A percentile compares a stretch with the other conserved stretches of the same genome.
phyloP scores from a whole-genome alignment of 1,140 invertebrate genomes.

The Monochamus saltuarius region DNA sequence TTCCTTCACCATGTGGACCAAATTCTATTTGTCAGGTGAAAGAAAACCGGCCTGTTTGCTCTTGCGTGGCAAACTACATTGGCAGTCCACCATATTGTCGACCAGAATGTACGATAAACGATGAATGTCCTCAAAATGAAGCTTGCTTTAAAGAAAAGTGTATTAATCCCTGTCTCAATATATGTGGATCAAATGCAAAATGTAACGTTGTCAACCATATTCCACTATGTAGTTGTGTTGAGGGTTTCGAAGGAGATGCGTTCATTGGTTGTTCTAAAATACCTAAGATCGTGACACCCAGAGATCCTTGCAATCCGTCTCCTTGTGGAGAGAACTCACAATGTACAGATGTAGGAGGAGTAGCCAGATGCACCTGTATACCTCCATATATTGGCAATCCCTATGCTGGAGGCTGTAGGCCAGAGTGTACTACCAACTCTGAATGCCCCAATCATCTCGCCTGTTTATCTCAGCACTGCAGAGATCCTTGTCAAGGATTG shows the following conservation, averaged over 20 bases:
- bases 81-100: constrained; percentile 73
- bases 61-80: constrained; percentile 73
- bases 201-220: constrained; percentile 81
- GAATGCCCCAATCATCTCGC: constrained; percentile 78
- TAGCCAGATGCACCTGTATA: constrained; percentile 75
- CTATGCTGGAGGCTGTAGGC: constrained; percentile 72
- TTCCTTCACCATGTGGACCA: constrained; percentile 79
- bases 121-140: constrained; percentile 72
- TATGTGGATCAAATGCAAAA: constrained; percentile 76
- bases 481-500: constrained; percentile 81
- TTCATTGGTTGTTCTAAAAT: constrained; percentile 72
- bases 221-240: constrained; percentile 74
- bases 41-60: constrained; percentile 74
- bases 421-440: constrained; percentile 76
- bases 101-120: constrained; percentile 73
- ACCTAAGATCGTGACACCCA: constrained; percentile 37
- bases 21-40: constrained; percentile 83
- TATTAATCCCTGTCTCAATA: constrained; percentile 69
- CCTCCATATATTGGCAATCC: constrained; percentile 84
- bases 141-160: constrained; percentile 82
- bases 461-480: constrained; percentile 82
- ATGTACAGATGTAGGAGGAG: constrained; percentile 67
- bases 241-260: constrained; percentile 78
- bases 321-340: constrained; percentile 81
- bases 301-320: constrained; percentile 73